Evolutionary conservation across 2,113 vertebrate genomes (phyloP).

Genomic region (Dermatemys mawii): DNA sequence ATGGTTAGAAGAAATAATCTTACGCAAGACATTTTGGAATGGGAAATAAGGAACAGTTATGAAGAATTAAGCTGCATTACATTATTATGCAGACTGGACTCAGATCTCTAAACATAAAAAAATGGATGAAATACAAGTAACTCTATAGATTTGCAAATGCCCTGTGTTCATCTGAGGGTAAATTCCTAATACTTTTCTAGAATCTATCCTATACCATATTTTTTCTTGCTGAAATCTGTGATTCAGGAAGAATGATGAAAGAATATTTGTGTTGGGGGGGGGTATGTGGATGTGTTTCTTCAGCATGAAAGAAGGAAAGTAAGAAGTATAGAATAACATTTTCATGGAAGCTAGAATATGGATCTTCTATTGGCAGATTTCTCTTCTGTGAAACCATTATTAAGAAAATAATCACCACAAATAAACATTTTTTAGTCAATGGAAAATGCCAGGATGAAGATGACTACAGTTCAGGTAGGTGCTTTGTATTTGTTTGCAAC

Average conservation of each 20-base stretch:
- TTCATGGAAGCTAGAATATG: neutral
- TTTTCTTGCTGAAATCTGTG: neutral
- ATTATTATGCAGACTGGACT: neutral
- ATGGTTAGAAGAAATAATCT: neutral
- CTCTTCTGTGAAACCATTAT: neutral
- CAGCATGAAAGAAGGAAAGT: neutral
- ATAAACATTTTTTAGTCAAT: conserved; percentile 7
- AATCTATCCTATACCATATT: neutral
- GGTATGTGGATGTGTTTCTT: neutral
- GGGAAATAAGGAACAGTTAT: neutral
- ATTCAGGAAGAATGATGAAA: neutral
- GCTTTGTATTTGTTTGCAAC: conserved; percentile 2
- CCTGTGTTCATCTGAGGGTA: neutral
- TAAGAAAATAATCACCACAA: neutral
- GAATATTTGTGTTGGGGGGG: neutral
- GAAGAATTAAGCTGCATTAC: neutral
- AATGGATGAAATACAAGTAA: neutral
- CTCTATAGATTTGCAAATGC: neutral
- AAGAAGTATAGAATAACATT: neutral
- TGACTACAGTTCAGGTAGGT: neutral
- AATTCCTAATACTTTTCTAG: neutral
- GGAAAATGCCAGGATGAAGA: neutral
- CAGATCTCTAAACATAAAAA: rapidly evolving
- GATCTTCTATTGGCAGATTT: neutral
- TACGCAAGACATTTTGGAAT: neutral